Conservation (phyloP, 1,140 invertebrate genomes). For the Meloidogyne exigua region DNA sequence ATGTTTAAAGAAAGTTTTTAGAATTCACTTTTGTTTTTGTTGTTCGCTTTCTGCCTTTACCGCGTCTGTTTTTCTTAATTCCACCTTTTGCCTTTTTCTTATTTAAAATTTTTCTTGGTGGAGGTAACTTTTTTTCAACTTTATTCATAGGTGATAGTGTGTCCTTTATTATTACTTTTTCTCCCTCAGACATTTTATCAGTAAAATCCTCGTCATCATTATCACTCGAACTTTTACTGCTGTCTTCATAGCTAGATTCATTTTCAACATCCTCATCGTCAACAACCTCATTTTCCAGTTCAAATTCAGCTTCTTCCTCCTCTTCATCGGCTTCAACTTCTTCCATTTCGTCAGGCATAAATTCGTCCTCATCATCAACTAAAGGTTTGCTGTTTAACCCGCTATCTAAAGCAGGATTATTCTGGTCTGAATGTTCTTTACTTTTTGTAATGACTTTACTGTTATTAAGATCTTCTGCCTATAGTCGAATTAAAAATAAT, state of each 20-base stretch:
- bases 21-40: not conserved
- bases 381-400: slow-evolving; percentile 13
- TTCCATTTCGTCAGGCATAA: slow-evolving; percentile 31
- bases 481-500: not conserved
- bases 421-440: not conserved
- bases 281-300: slow-evolving; percentile 5
- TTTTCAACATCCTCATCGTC: slow-evolving; percentile 24
- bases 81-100: not conserved
- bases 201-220: slow-evolving; percentile 34
- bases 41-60: not conserved
- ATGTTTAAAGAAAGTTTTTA: not conserved
- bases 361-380: slow-evolving; percentile 33
- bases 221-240: not conserved
- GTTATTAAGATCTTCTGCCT: not conserved
- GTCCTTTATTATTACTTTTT: not conserved
- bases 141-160: slow-evolving; percentile 14
- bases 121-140: slow-evolving; percentile 10
- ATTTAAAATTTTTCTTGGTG: slow-evolving; percentile 1
- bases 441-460: not conserved
- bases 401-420: not conserved
- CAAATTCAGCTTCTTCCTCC: slow-evolving; percentile 19
- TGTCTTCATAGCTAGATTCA: not conserved
- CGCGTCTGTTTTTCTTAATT: slow-evolving; percentile 19
- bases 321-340: slow-evolving; percentile 22
- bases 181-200: not conserved